Evolutionary conservation across 2,113 vertebrate genomes (phyloP).

Genomic region (Ariopsis seemanni): DNA sequence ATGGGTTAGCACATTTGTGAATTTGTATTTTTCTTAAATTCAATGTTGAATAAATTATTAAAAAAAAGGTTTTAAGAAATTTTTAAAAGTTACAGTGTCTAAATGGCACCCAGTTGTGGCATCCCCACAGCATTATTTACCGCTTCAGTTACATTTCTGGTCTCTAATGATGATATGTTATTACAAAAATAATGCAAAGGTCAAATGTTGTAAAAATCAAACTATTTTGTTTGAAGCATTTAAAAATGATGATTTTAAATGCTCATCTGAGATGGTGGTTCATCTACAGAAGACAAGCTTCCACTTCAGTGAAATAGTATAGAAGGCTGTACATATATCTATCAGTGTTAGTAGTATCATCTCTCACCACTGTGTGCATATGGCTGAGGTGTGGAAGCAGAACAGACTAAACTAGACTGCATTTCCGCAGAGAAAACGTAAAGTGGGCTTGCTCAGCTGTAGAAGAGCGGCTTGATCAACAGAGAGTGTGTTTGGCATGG

Average conservation of each 20-base stretch:
- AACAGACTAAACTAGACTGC: too few species aligned
- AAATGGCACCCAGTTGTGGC: not conserved
- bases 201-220: slow-evolving; percentile 4
- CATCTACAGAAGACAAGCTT: slow-evolving; percentile 3
- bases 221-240: not conserved
- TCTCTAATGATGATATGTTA: not conserved
- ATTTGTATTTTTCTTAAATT: not conserved
- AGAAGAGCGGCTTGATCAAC: too few species aligned
- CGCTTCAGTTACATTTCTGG: not conserved
- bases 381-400: not conserved
- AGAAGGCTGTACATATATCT: not conserved
- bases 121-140: not conserved
- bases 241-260: slow-evolving; percentile 5
- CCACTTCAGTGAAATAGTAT: slow-evolving; percentile 1
- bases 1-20: not conserved
- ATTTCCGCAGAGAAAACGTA: too few species aligned
- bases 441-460: too few species aligned
- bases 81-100: not conserved
- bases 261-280: not conserved
- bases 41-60: not conserved
- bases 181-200: not conserved
- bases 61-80: not conserved
- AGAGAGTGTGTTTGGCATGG: too few species aligned
- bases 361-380: slow-evolving; percentile 13
- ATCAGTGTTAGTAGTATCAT: not conserved